phyloP scores from a whole-genome alignment of 2,113 vertebrate genomes.

The Pomatostomus ruficeps region DNA sequence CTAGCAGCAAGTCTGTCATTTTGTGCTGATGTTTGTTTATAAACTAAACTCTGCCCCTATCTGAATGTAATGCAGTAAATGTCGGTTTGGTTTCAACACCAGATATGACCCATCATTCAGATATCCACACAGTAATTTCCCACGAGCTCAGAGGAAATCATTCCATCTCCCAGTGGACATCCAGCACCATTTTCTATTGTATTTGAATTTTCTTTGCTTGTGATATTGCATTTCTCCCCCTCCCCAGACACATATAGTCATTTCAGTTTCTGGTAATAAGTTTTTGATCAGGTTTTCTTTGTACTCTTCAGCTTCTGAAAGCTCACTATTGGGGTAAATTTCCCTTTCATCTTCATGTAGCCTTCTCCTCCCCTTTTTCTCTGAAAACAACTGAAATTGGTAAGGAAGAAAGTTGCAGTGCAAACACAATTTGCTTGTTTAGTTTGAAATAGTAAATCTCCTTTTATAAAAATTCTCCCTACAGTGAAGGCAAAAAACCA shows the following conservation, averaged over 20 bases:
- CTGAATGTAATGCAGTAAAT: not conserved
- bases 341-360: constrained; percentile 12
- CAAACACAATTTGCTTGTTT: constrained; percentile 1
- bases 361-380: not conserved
- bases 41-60: not conserved
- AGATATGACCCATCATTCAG: not conserved
- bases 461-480: not conserved
- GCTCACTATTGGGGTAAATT: not conserved
- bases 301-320: constrained; percentile 3
- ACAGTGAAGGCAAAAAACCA: not conserved
- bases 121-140: constrained; percentile 14
- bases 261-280: constrained; percentile 1
- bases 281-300: constrained; percentile 33
- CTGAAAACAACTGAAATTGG: not conserved
- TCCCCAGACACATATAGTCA: not conserved
- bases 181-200: constrained; percentile 8
- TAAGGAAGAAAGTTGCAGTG: not conserved
- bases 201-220: not conserved
- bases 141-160: not conserved
- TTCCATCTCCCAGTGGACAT: not conserved
- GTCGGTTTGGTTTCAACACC: not conserved
- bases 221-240: not conserved
- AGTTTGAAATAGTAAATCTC: not conserved
- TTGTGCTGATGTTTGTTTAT: not conserved
- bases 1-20: not conserved